Evolutionary conservation across 2,888 invertebrate species (phyloP), one percentile per base, ranked within the genome.

Genomic region (Parelbella ahira): DNA sequence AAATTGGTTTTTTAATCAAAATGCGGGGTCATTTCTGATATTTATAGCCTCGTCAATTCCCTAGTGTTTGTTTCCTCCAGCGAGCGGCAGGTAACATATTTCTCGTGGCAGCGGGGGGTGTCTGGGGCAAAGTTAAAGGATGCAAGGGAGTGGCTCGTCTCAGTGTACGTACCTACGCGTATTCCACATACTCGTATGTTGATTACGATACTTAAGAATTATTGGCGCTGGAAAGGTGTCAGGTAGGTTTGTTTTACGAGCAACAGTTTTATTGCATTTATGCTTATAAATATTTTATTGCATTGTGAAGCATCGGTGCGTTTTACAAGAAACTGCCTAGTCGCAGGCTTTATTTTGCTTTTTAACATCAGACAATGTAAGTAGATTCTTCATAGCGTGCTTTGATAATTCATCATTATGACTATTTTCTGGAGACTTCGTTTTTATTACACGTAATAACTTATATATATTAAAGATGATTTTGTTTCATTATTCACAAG

Each of bases 1-100:
- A 73, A 80, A 81, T 81, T 73, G 70, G 73, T 70, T 77, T 80
- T 79, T 73, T 78, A 77, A 79, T 79, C 75, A 66, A 66, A 70
- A 76, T 66, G 67, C 59, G 51, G 63, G 74, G 69, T 72, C 68
- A 73, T 80, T 77, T 78, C 50, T 56, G 50, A 72, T 71, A 80
- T 81, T 77, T 80, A 83, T 79, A 58, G 67, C 72, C 56, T 68
- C 70, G 65, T 78, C 72, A 68, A 74, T 75, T 67, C 59, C 58
- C 73, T 72, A 66, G 74, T 77, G 73, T 80, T 75, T 78, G 78
- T 80, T 82, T 76, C 80, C 72, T 70, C 65, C 60, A 64, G 56
- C 50, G 65, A 58, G 54, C 63, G 62, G 73, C 79, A 79, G 84
- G 80, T 77, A 79, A 79, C 75, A 76, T 80, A 73, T 77, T 63